phyloP scores from a whole-genome alignment of 2,113 vertebrate species.

The Pseudorectes ferrugineus region DNA sequence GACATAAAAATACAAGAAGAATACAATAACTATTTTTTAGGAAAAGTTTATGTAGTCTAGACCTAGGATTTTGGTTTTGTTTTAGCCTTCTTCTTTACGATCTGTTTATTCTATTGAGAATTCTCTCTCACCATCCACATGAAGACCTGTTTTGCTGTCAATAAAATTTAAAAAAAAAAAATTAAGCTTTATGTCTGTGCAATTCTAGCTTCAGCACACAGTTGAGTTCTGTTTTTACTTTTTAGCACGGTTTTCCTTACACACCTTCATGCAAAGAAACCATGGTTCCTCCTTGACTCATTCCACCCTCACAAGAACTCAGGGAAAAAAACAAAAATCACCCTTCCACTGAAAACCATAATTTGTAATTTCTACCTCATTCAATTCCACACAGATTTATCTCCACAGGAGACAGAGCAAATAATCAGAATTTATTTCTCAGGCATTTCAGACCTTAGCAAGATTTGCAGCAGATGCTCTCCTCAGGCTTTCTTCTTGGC shows the following conservation, averaged over 20 bases:
- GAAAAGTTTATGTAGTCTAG: too few species aligned
- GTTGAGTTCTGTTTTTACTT: not conserved
- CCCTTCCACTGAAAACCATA: not conserved
- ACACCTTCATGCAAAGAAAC: not conserved
- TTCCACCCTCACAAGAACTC: not conserved
- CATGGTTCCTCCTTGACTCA: not conserved
- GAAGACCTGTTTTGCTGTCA: not conserved
- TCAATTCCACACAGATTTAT: not conserved
- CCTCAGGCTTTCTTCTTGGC: not conserved
- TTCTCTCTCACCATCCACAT: not conserved
- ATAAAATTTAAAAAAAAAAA: not conserved
- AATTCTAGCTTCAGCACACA: not conserved
- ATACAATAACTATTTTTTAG: not conserved
- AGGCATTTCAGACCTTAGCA: not conserved
- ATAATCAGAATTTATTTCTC: not conserved
- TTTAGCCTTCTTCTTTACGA: not conserved
- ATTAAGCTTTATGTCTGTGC: not conserved
- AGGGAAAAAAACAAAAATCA: not conserved
- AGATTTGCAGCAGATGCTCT: not conserved
- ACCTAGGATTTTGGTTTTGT: fast-evolving
- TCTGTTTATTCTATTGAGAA: not conserved
- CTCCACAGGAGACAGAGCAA: not conserved
- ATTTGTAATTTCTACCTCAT: not conserved
- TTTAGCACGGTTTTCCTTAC: not conserved
- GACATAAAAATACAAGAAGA: not conserved